phyloP scores from a whole-genome alignment of 2,797 vertebrate species.

The Benthosema pterotum region DNA sequence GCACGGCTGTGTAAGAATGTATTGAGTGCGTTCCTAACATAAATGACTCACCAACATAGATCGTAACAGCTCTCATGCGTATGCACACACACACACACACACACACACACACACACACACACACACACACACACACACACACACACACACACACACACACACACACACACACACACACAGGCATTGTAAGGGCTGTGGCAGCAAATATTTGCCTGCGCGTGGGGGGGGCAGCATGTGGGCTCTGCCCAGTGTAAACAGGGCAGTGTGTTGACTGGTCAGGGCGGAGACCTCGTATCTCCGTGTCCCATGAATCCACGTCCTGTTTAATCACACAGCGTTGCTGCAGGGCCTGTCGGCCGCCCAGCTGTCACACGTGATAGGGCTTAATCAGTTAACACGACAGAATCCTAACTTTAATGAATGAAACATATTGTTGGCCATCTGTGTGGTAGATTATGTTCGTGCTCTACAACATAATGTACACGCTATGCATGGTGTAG shows the following conservation, averaged over 20 bases:
- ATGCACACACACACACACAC: slow-evolving; percentile 28
- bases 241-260: slow-evolving; percentile 70
- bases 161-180: slow-evolving; percentile 41
- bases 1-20: not conserved
- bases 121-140: slow-evolving; percentile 36
- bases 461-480: too few relatives aligned
- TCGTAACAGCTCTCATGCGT: too few relatives aligned
- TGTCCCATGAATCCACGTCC: too few relatives aligned
- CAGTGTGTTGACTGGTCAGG: slow-evolving; percentile 49
- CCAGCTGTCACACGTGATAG: too few relatives aligned
- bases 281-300: slow-evolving; percentile 6
- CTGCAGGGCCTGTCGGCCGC: too few relatives aligned
- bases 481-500: too few relatives aligned
- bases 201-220: slow-evolving; percentile 76
- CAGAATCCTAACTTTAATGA: not conserved
- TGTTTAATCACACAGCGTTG: too few relatives aligned
- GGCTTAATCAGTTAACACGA: too few relatives aligned
- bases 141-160: slow-evolving; percentile 16
- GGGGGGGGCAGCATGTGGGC: slow-evolving; percentile 73
- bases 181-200: slow-evolving; percentile 54
- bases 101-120: slow-evolving; percentile 24
- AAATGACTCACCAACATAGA: slow-evolving; percentile 45
- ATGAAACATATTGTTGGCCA: too few relatives aligned
- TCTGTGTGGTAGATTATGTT: too few relatives aligned
- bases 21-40: slow-evolving; percentile 46